phyloP scores from a whole-genome alignment of 2,797 vertebrate species.

The Muscicapa comitata region DNA sequence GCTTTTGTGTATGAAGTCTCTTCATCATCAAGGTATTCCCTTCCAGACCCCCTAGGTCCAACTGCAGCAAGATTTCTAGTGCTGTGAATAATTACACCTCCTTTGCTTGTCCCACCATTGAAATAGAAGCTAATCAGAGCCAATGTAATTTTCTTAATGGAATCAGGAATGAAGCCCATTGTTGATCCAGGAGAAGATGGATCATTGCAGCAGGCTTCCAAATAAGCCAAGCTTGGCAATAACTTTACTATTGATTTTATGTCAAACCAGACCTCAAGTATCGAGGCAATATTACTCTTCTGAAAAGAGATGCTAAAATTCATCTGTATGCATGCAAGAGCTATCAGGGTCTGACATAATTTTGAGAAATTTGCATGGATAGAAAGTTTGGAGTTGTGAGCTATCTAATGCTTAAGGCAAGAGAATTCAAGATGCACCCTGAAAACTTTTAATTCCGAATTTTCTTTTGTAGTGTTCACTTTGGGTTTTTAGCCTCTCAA shows the following conservation, averaged over 20 bases:
- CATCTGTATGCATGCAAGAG: background rate
- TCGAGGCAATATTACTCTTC: constrained; percentile 73
- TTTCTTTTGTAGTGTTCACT: background rate
- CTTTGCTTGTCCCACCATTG: background rate
- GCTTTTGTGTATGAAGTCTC: background rate
- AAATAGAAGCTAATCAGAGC: background rate
- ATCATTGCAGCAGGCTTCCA: constrained; percentile 49
- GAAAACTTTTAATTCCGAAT: background rate
- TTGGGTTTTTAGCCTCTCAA: background rate
- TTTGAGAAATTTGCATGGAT: background rate
- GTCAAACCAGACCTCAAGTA: constrained; percentile 59
- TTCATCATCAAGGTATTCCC: background rate
- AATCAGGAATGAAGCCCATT: constrained; percentile 27
- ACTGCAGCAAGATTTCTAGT: background rate
- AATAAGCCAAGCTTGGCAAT: constrained; percentile 29
- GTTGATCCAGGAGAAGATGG: constrained; percentile 49
- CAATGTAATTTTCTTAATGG: constrained; percentile 73
- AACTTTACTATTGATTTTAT: constrained; percentile 77
- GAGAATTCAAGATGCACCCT: background rate
- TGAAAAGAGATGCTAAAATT: constrained; percentile 31
- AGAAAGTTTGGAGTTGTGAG: background rate
- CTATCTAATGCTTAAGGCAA: background rate
- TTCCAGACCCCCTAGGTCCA: background rate
- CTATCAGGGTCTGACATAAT: background rate
- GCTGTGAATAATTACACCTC: background rate